phyloP scores from a whole-genome alignment of 2,113 vertebrate genomes.

The Cygnus buccinator region DNA sequence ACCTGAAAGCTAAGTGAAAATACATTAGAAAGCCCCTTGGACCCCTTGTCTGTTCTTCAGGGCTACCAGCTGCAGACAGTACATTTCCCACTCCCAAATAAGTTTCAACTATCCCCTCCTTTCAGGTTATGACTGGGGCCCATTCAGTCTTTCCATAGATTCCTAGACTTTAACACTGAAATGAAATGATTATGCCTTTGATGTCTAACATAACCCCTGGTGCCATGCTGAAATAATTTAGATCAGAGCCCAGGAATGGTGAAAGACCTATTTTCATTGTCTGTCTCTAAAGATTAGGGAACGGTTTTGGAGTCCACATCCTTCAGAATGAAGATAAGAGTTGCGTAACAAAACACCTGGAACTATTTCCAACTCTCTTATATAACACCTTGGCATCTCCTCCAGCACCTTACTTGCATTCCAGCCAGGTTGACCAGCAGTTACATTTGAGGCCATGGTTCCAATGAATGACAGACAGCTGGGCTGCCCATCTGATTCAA shows the following conservation, averaged over 20 bases:
- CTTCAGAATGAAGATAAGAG: background rate
- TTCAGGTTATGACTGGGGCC: background rate
- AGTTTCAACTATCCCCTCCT: background rate
- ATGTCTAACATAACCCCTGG: background rate
- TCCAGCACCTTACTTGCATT: background rate
- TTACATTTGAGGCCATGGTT: rapidly evolving
- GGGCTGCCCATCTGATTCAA: background rate
- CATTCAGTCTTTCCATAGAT: background rate
- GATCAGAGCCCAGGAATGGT: background rate
- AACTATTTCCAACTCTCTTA: background rate
- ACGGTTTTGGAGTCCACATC: background rate
- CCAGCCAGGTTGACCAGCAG: background rate
- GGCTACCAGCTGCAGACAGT: background rate
- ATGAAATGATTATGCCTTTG: background rate
- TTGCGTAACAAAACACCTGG: background rate
- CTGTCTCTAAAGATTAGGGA: background rate
- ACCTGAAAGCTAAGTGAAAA: background rate
- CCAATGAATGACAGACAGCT: background rate
- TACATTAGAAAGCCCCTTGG: background rate
- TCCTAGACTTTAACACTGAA: background rate
- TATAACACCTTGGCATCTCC: background rate
- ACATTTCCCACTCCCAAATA: background rate
- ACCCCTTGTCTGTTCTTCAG: background rate
- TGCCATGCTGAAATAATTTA: slow-evolving; percentile 9
- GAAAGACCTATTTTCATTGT: background rate